Evolutionary conservation across 2,888 invertebrate species (phyloP).

Genomic region (Diabrotica balteata): DNA sequence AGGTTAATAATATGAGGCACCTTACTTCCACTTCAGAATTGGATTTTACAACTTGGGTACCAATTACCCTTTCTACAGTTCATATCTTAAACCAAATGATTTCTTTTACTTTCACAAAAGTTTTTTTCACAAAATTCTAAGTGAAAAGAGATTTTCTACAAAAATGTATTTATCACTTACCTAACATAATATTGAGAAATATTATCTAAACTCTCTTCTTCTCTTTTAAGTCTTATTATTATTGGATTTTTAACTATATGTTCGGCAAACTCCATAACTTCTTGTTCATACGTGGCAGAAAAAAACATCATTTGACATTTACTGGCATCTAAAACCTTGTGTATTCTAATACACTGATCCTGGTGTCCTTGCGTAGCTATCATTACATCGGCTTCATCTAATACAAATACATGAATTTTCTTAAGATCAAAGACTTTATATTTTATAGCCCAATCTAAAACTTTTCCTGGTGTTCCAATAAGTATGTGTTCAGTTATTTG

Average conservation of each 20-base stretch:
- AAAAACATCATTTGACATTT: slow-evolving; percentile 98
- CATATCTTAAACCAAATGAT: too few species aligned
- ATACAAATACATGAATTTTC: slow-evolving; percentile 90
- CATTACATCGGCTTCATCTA: slow-evolving; percentile 99
- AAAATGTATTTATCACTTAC: slow-evolving; percentile 1
- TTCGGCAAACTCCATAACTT: slow-evolving; percentile 97
- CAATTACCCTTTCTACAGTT: too few species aligned
- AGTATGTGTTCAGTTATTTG: slow-evolving; percentile 88
- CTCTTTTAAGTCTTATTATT: slow-evolving; percentile 78
- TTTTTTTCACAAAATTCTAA: too few species aligned
- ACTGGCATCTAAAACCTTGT: slow-evolving; percentile 75
- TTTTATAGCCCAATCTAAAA: slow-evolving; percentile 91
- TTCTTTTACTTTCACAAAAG: too few species aligned
- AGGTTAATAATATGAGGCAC: too few species aligned
- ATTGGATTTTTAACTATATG: slow-evolving; percentile 91
- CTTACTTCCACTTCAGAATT: too few species aligned
- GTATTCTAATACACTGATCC: slow-evolving; percentile 94
- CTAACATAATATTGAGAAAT: slow-evolving; percentile 95
- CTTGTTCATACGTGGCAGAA: slow-evolving; percentile 94
- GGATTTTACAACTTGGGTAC: too few species aligned
- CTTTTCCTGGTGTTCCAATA: slow-evolving; percentile 98
- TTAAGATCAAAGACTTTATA: slow-evolving; percentile 84
- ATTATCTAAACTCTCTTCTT: slow-evolving; percentile 95
- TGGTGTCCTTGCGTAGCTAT: slow-evolving; percentile 97
- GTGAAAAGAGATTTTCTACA: background rate